Conservation (phyloP, 2,113 vertebrate species). For the Periophthalmodon schlosseri region DNA sequence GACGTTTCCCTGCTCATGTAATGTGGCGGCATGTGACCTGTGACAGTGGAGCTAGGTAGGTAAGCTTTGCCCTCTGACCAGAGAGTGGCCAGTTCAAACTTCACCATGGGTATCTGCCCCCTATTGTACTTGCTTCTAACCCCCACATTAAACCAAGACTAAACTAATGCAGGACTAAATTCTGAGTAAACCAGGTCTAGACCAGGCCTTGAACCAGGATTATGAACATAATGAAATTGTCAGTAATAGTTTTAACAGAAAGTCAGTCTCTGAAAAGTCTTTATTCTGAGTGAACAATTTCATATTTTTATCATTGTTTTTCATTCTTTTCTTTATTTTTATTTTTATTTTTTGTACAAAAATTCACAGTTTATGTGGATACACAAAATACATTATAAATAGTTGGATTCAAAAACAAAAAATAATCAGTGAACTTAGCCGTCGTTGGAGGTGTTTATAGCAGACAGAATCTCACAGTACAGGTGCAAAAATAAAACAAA, state of each 20-base stretch:
- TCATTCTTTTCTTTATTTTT: slow-evolving; percentile 13
- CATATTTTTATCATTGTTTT: slow-evolving; percentile 17
- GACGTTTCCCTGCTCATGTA: too few species aligned
- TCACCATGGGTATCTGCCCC: too few species aligned
- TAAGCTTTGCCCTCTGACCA: too few species aligned
- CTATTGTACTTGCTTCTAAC: too few species aligned
- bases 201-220: too few species aligned
- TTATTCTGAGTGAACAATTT: slow-evolving; percentile 63
- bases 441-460: slow-evolving; percentile 10
- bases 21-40: too few species aligned
- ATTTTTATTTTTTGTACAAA: slow-evolving; percentile 19
- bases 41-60: too few species aligned
- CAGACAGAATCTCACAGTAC: slow-evolving; percentile 11
- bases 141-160: too few species aligned
- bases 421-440: not conserved
- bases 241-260: not conserved
- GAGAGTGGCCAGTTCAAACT: too few species aligned
- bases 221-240: not conserved
- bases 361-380: slow-evolving; percentile 75
- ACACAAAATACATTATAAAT: slow-evolving; percentile 62
- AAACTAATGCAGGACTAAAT: too few species aligned
- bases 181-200: too few species aligned
- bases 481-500: slow-evolving; percentile 12
- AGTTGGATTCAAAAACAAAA: slow-evolving; percentile 45
- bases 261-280: slow-evolving; percentile 51